Percentiles rank a stretch among this genome's conserved stretches.
These are phyloP conservation scores for Hipposideros armiger DNA, from an alignment of 2,113 vertebrate genomes.

Conservation along the genomic window DNA sequence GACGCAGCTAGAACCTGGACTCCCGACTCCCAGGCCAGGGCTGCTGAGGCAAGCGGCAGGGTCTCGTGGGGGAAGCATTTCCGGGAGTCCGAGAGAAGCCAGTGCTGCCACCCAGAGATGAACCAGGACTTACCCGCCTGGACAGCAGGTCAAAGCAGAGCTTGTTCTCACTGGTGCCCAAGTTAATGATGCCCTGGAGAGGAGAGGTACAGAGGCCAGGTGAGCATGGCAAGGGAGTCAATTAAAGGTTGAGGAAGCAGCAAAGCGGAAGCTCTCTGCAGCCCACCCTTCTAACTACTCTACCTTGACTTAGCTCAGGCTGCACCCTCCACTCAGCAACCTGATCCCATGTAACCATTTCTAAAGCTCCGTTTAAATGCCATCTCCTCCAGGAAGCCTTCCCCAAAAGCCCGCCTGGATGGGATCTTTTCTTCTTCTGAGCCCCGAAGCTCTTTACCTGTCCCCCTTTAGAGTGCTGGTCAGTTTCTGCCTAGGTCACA, in stretches of 20 bases:
- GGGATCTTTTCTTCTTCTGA: not conserved
- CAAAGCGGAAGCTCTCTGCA: not conserved
- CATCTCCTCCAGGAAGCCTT: not conserved
- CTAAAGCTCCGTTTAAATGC: conserved; percentile 1
- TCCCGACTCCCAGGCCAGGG: not conserved
- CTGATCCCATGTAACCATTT: not conserved
- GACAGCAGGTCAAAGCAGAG: conserved; percentile 96
- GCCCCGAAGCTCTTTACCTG: not conserved
- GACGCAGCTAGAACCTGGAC: not conserved
- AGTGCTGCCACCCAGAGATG: not conserved
- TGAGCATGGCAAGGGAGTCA: not conserved
- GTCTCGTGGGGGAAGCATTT: not conserved
- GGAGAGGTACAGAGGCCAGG: conserved; percentile 4
- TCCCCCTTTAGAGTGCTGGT: not conserved
- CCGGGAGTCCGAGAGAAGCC: not conserved
- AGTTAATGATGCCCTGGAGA: conserved; percentile 95
- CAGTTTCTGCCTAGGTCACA: not conserved
- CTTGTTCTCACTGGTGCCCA: conserved; percentile 98
- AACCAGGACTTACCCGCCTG: conserved; percentile 89
- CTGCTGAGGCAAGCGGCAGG: not conserved
- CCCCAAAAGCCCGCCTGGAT: not conserved
- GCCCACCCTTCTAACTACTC: not conserved
- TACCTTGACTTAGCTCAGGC: not conserved
- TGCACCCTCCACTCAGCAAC: not conserved
- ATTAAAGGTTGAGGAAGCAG: not conserved